Evolutionary conservation across 2,888 invertebrate species (phyloP).

Genomic region (Melieria crassipennis): DNA sequence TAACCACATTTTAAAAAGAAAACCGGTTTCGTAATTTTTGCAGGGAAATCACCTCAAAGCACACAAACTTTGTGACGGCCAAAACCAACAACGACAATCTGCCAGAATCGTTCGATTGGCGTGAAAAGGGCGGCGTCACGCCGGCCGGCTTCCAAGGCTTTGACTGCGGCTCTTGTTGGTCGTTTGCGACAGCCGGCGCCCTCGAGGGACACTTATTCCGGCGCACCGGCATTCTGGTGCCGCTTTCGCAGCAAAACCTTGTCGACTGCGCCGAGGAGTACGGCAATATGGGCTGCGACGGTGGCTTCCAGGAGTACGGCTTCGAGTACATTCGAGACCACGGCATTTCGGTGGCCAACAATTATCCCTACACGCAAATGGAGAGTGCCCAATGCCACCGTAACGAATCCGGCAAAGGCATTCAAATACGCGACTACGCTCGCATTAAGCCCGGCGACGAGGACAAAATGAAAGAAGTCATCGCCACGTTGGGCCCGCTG

Average conservation of each 20-base stretch:
- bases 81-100: slow-evolving; percentile 44
- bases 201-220: slow-evolving; percentile 61
- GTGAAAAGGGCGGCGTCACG: slow-evolving; percentile 61
- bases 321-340: slow-evolving; percentile 63
- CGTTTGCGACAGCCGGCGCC: slow-evolving; percentile 58
- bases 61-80: slow-evolving; percentile 56
- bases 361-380: slow-evolving; percentile 60
- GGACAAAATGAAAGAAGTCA: slow-evolving; percentile 61
- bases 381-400: slow-evolving; percentile 56
- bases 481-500: slow-evolving; percentile 61
- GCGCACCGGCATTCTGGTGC: slow-evolving; percentile 58
- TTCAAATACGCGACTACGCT: slow-evolving; percentile 59
- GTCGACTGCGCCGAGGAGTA: slow-evolving; percentile 63
- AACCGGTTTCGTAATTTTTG: not conserved
- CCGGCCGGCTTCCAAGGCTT: slow-evolving; percentile 59
- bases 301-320: slow-evolving; percentile 62
- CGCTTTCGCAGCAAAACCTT: slow-evolving; percentile 63
- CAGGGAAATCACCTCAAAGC: slow-evolving; percentile 53
- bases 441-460: slow-evolving; percentile 61
- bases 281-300: slow-evolving; percentile 62
- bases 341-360: slow-evolving; percentile 59
- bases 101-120: slow-evolving; percentile 63
- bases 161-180: slow-evolving; percentile 62
- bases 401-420: slow-evolving; percentile 55
- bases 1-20: not conserved